Percentiles rank a stretch among this genome's conserved stretches.
Conservation (phyloP, 1,140 invertebrate genomes). For the Drosophila pseudoananassae region DNA sequence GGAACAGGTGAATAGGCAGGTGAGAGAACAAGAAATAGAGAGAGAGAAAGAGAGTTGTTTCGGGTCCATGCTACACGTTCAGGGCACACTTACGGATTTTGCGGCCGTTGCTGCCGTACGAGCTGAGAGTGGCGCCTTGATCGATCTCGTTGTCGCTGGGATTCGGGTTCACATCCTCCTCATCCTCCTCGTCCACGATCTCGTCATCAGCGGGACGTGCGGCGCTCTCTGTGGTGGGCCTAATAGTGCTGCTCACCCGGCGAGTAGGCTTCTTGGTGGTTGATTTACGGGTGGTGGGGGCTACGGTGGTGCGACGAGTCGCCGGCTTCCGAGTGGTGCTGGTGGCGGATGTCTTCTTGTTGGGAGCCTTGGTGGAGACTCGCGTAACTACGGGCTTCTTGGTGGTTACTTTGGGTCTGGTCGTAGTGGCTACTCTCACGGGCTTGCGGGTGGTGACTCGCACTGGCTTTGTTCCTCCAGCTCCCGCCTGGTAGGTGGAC, state of each 20-base stretch:
- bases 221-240: constrained; percentile 51
- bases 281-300: constrained; percentile 72
- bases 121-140: constrained; percentile 85
- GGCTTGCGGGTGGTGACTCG: constrained; percentile 52
- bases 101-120: constrained; percentile 65
- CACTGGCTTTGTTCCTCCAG: constrained; percentile 43
- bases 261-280: constrained; percentile 85
- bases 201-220: constrained; percentile 60
- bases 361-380: constrained; percentile 85
- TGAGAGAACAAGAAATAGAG: constrained; percentile 67
- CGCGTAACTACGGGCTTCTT: constrained; percentile 83
- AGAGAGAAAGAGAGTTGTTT: constrained; percentile 73
- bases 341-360: constrained; percentile 66
- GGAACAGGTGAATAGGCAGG: constrained; percentile 56
- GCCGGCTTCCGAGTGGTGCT: constrained; percentile 64
- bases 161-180: constrained; percentile 85
- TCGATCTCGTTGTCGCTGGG: constrained; percentile 83
- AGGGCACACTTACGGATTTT: constrained; percentile 87
- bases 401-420: constrained; percentile 62
- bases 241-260: constrained; percentile 44
- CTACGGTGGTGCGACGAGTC: constrained; percentile 52
- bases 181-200: constrained; percentile 84
- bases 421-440: constrained; percentile 64
- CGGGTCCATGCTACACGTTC: constrained; percentile 70
- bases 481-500: constrained; percentile 47